Evolutionary conservation across 2,113 vertebrate genomes (phyloP).

Genomic region (Periophthalmus modestus): DNA sequence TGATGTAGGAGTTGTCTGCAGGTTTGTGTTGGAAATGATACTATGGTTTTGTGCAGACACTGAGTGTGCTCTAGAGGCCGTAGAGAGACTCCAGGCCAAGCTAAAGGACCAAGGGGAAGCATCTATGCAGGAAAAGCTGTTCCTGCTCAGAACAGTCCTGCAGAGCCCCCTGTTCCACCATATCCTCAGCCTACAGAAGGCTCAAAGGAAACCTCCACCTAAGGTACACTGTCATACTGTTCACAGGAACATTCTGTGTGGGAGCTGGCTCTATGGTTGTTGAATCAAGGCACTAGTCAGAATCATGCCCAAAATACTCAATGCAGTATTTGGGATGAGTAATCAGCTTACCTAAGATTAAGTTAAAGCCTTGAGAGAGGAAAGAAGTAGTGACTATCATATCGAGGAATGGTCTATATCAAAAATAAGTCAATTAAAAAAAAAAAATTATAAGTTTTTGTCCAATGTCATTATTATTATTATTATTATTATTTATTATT

Average conservation of each 20-base stretch:
- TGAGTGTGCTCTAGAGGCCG: slow-evolving; percentile 86
- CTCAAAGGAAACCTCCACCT: slow-evolving; percentile 75
- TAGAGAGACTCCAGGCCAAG: slow-evolving; percentile 89
- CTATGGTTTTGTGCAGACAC: slow-evolving; percentile 76
- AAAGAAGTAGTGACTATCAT: slow-evolving; percentile 24
- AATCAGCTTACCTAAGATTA: slow-evolving; percentile 78
- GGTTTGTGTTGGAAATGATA: not conserved
- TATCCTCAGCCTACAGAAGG: slow-evolving; percentile 88
- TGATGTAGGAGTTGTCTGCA: not conserved
- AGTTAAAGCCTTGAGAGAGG: slow-evolving; percentile 62
- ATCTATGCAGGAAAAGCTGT: slow-evolving; percentile 87
- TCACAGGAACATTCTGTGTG: slow-evolving; percentile 30
- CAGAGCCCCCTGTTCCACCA: slow-evolving; percentile 95
- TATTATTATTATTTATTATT: too few relatives aligned
- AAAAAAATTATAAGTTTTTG: not conserved
- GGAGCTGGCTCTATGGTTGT: slow-evolving; percentile 44
- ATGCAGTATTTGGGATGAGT: slow-evolving; percentile 67
- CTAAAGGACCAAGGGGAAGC: slow-evolving; percentile 86
- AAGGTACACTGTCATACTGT: slow-evolving; percentile 70
- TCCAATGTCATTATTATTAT: not conserved
- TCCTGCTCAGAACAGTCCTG: slow-evolving; percentile 87
- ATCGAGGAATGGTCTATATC: slow-evolving; percentile 31
- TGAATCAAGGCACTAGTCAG: slow-evolving; percentile 46
- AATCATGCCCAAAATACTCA: slow-evolving; percentile 70
- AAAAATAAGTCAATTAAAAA: slow-evolving; percentile 8